Evolutionary conservation across 2,888 invertebrate genomes (phyloP), one percentile per base, ranked within the genome.

Genomic region (Heliconius hortense): DNA sequence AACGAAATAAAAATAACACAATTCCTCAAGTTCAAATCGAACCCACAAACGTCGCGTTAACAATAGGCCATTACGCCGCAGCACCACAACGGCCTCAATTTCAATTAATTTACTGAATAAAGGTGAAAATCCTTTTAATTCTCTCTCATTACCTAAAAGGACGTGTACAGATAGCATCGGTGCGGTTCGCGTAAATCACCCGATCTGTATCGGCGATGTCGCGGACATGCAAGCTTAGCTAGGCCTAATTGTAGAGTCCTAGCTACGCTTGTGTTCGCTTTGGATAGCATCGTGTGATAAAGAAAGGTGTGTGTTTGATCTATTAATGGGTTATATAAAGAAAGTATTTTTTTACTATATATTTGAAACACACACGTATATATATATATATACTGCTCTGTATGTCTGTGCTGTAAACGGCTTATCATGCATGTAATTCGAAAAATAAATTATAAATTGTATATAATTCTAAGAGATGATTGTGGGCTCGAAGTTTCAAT

Each of bases 101-200:
- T 70, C 64, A 76, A 73, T 73, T 73, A 76, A 70, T 63, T 63
- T 31, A 69, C 48, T 62, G 63, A 48, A 43, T 48, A 74, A 39
- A 60, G 48, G 73, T 60, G 77, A 78, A 79, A 79, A 78, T 70
- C 78, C 77, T 74, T 79, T 79, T 77, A 79, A 79, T 79, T 79
- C 78, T 74, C 76, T 87, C 88, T 89, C 89, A 89, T 89, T 89
- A 89, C 89, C 87, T 84, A 87, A 84, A 85, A 84, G 84, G 79
- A 79, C 76, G 74, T 74, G 74, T 74, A 39, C 83, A 67, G 84
- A 90, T 90, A 86, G 80, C 76, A 90, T 90, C 90, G 83, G 80
- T 80, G 83, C 78, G 82, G 82, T 74, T 63, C 83, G 87, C 88
- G 89, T 90, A 90, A 89, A 90, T 90, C 90, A 90, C 88, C 85